Evolutionary conservation across 2,113 vertebrate genomes (phyloP).

Genomic region (Gila orcuttii): DNA sequence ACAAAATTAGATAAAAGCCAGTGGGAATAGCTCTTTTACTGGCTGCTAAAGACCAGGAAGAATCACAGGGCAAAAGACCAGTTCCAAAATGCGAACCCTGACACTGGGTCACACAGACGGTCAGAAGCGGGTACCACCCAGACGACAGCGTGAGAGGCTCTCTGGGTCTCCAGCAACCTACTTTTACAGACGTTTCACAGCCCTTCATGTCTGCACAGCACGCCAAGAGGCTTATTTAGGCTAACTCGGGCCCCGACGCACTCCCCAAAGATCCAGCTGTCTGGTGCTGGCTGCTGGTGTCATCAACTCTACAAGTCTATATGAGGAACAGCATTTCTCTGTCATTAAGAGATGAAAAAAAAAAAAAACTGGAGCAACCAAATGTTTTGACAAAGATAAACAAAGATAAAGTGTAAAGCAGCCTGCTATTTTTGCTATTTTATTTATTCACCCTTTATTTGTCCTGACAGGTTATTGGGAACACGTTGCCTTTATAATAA

Average conservation of each 20-base stretch:
- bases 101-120: neutral
- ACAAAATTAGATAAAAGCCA: slow-evolving; percentile 8
- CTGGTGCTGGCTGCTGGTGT: slow-evolving; percentile 27
- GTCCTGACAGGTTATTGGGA: slow-evolving; percentile 48
- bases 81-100: neutral
- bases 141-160: neutral
- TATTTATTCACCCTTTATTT: slow-evolving; percentile 48
- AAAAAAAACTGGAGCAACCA: slow-evolving; percentile 15
- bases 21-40: neutral
- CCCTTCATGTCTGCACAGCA: slow-evolving; percentile 30
- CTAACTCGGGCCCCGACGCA: neutral
- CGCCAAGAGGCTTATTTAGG: slow-evolving; percentile 42
- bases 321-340: slow-evolving; percentile 32
- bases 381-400: slow-evolving; percentile 28
- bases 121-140: neutral
- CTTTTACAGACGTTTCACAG: slow-evolving; percentile 9
- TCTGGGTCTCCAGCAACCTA: slow-evolving; percentile 37
- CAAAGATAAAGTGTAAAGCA: slow-evolving; percentile 42
- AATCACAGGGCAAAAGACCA: neutral
- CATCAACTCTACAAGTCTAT: slow-evolving; percentile 30
- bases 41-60: neutral
- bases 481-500: slow-evolving; percentile 53
- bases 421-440: slow-evolving; percentile 37
- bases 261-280: slow-evolving; percentile 43
- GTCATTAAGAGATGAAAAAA: neutral